Evolutionary conservation across 2,797 vertebrate genomes (phyloP).

Genomic region (Acipenser oxyrinchus): DNA sequence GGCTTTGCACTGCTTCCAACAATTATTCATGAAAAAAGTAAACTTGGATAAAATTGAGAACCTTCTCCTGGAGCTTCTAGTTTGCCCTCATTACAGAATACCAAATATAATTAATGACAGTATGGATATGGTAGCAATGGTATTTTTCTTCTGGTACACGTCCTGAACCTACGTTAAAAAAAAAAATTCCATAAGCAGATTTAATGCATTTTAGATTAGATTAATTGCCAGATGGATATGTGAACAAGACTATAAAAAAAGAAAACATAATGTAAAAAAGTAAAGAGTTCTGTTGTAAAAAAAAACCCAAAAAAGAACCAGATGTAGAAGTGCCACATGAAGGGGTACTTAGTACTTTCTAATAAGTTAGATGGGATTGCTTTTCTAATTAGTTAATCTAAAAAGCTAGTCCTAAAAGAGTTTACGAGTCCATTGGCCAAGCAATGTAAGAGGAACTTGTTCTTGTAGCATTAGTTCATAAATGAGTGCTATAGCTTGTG

Average conservation of each 20-base stretch:
- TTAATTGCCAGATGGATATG: constrained; percentile 41
- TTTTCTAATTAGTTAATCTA: constrained; percentile 41
- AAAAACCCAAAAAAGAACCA: constrained; percentile 28
- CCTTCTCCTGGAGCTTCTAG: constrained; percentile 16
- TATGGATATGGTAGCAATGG: constrained; percentile 18
- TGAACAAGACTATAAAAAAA: constrained; percentile 31
- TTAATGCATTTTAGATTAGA: constrained; percentile 39
- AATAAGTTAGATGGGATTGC: constrained; percentile 46
- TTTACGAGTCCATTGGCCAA: not conserved
- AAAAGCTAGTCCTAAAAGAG: not conserved
- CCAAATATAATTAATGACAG: constrained; percentile 18
- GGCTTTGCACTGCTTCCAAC: constrained; percentile 18
- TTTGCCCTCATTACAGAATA: constrained; percentile 25
- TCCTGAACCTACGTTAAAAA: constrained; percentile 24
- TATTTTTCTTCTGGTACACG: constrained; percentile 34
- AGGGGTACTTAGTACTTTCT: constrained; percentile 31
- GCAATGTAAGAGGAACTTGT: no score
- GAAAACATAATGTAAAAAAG: constrained; percentile 32
- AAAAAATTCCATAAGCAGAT: constrained; percentile 22
- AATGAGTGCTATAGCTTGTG: no score
- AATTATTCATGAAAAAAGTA: constrained; percentile 25
- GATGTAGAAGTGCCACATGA: constrained; percentile 34
- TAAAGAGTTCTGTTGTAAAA: constrained; percentile 39
- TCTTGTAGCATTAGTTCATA: no score
- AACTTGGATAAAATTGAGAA: constrained; percentile 24